These are phyloP conservation scores for Umimayanthus chanpuru DNA, from an alignment of 92 coral and sea anemone genomes.

Conservation along the genomic window DNA sequence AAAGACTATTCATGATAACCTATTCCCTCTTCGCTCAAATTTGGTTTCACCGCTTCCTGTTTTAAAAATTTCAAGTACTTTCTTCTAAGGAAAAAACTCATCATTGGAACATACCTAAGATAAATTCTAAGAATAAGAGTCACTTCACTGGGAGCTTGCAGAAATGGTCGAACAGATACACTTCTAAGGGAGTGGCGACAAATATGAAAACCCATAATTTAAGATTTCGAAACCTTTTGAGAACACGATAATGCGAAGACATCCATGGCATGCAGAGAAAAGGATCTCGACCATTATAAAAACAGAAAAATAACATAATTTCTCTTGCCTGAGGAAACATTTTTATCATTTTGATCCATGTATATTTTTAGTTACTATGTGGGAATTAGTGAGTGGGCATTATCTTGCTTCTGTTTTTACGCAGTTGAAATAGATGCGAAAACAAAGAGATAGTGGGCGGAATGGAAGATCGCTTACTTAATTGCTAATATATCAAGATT, in stretches of 20 bases:
- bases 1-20: background rate
- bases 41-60: background rate
- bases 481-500: too few species aligned
- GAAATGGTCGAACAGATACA: background rate
- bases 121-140: too few species aligned
- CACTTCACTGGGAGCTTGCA: background rate
- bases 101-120: background rate
- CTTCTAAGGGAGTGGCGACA: background rate
- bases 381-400: too few species aligned
- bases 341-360: too few species aligned
- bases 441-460: too few species aligned
- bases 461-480: too few species aligned
- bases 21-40: background rate
- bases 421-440: too few species aligned
- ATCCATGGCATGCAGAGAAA: background rate
- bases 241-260: background rate
- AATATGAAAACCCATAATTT: background rate
- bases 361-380: too few species aligned
- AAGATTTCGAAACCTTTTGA: background rate
- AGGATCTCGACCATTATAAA: background rate
- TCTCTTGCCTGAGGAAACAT: too few species aligned
- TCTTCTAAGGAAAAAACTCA: too few species aligned
- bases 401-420: too few species aligned
- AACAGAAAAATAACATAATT: too few species aligned
- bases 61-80: background rate